Base-by-base conservation (phyloP, 2,113 vertebrate species). In the Cyrtonyx montezumae region DNA sequence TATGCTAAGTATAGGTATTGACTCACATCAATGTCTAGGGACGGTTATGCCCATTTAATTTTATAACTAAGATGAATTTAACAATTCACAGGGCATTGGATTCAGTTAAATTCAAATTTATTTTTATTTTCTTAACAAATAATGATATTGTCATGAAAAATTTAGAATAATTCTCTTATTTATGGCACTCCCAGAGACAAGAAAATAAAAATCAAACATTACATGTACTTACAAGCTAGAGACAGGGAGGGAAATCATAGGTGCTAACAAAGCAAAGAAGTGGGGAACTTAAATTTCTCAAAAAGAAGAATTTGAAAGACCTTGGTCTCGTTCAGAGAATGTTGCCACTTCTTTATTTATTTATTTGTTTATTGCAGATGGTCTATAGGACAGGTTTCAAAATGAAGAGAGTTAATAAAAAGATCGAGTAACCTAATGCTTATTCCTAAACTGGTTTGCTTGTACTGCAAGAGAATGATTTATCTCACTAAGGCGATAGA, bases 1-100 rank as follows among this genome's bases (percentile, higher is more conserved):
- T 94, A 46, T 53, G 28, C 84, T 91, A 91, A 92, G 84, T 93
- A 68, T 40, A 94, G 71, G 65, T 89, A 65, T 91, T 77, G 65
- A 43, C 87, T 93, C 84, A 65, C 79, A 30, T 80, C 3, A 2
- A 6, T 82, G 87, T 85, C 94, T 93, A 51, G 34, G 87, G 75
- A 70, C 68, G 90, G 75, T 89, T 74, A 23, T 67, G 79, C 56
- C 51, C 8, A 13, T 62, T 79, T 84, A 93, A 82, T 87, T 92
- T 75, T 63, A 18, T 83, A 49, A 85, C 67, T 63, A 34, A 79
- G 56, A 80, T 70, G 66, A 88, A 68, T 74, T 94, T 87, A 93
- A 59, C 30, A 63, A 85, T 74, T 80, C 59, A 51, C 20, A 61
- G 51, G 43, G 51, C 46, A 55, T 21, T n/a, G 23, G 56, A 59